Conservation (phyloP, 2,113 vertebrate genomes). For the Damaliscus lunatus region DNA sequence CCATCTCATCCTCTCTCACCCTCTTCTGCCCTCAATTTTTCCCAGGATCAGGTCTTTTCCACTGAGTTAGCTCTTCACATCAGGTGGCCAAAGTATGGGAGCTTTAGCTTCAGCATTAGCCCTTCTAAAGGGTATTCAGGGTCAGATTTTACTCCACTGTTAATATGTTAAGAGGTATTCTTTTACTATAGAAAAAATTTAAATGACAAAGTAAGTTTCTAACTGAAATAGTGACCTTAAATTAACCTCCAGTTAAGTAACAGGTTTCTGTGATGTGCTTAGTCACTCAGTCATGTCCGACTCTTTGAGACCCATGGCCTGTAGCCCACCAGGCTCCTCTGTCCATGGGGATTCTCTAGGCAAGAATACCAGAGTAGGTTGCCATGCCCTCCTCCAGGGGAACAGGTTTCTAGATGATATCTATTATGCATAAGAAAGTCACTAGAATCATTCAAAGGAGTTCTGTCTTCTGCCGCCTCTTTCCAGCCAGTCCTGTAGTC, state of each 20-base stretch:
- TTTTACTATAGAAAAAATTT: conserved; percentile 23
- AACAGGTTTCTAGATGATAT: background rate
- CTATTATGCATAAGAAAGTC: background rate
- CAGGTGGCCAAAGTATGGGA: background rate
- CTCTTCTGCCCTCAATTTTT: background rate
- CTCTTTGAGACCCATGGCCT: background rate
- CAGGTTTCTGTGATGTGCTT: background rate
- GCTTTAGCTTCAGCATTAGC: background rate
- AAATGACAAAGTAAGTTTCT: background rate
- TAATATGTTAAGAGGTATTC: background rate
- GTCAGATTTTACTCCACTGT: background rate
- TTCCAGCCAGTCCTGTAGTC: background rate
- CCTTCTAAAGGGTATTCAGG: background rate
- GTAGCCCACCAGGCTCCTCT: background rate
- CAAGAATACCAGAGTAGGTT: background rate
- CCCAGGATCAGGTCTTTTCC: background rate
- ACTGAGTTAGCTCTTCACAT: background rate
- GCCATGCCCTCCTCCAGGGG: background rate
- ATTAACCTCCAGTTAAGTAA: background rate
- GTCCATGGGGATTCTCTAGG: background rate
- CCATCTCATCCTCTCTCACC: background rate
- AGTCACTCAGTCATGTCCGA: background rate
- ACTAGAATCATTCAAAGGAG: background rate
- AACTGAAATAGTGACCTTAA: background rate
- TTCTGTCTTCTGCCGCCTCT: background rate